phyloP scores from a whole-genome alignment of 1,140 invertebrate genomes.

The Formica exsecta region DNA sequence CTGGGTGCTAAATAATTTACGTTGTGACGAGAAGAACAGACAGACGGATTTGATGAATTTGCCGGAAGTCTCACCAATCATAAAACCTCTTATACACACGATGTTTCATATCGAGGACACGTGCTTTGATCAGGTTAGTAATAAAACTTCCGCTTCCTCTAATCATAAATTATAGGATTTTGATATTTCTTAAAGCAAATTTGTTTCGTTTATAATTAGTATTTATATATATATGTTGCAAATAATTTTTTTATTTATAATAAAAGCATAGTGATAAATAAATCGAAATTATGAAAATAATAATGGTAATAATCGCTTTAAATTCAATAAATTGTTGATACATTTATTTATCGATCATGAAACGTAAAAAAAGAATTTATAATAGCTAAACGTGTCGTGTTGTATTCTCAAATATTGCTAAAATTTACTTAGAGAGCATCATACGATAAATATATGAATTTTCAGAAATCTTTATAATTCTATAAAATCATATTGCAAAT shows the following conservation, averaged over 20 bases:
- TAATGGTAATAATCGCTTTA: too few species aligned
- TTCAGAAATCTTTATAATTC: too few species aligned
- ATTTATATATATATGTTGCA: not conserved
- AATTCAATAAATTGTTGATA: too few species aligned
- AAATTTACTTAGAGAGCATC: too few species aligned
- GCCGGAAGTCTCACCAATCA: slow-evolving; percentile 85
- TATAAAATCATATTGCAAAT: not conserved
- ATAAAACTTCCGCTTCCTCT: not conserved
- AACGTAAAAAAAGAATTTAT: too few species aligned
- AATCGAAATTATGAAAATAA: too few species aligned
- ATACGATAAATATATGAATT: too few species aligned
- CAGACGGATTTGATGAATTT: slow-evolving; percentile 79
- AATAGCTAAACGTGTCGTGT: too few species aligned
- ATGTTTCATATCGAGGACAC: slow-evolving; percentile 92
- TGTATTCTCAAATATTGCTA: too few species aligned
- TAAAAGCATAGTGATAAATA: too few species aligned
- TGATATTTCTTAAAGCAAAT: not conserved
- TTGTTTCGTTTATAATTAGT: not conserved
- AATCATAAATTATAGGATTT: slow-evolving; percentile 11
- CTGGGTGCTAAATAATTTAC: slow-evolving; percentile 89
- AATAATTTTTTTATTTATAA: too few species aligned
- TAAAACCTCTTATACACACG: slow-evolving; percentile 89
- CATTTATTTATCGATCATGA: too few species aligned
- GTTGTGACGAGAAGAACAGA: slow-evolving; percentile 81
- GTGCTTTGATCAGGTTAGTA: slow-evolving; percentile 90